Percentiles rank a stretch among this genome's conserved stretches.
Evolutionary conservation across 2,113 vertebrate genomes (phyloP).

Genomic region (Polypterus bichir): DNA sequence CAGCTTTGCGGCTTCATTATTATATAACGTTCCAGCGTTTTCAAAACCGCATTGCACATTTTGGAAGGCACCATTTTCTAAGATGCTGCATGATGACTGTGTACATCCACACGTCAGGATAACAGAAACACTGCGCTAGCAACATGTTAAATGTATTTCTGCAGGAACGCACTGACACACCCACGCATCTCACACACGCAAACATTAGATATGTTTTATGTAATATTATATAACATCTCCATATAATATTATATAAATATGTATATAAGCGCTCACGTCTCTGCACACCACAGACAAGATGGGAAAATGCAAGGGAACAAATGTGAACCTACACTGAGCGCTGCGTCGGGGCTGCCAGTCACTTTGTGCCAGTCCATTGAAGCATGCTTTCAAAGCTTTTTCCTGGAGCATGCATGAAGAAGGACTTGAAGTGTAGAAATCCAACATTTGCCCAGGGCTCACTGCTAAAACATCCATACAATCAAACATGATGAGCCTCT

Average conservation of each 20-base stretch:
- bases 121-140: no score
- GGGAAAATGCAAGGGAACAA: constrained; percentile 23
- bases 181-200: neutral
- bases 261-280: neutral
- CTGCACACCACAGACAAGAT: constrained; percentile 11
- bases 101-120: no score
- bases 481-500: constrained; percentile 79
- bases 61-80: no score
- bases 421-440: constrained; percentile 77
- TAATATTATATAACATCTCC: neutral
- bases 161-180: neutral
- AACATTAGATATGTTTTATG: neutral
- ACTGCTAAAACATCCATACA: constrained; percentile 84
- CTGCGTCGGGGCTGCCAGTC: constrained; percentile 85
- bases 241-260: neutral
- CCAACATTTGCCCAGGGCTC: constrained; percentile 73
- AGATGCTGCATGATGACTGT: no score
- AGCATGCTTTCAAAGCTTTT: constrained; percentile 79
- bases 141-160: neutral
- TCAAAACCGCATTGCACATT: no score
- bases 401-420: constrained; percentile 87
- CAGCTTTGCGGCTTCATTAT: no score
- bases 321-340: constrained; percentile 83
- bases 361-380: constrained; percentile 76
- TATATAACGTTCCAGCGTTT: no score